Conservation (phyloP, 2,113 vertebrate genomes). For the Misgurnus anguillicaudatus region DNA sequence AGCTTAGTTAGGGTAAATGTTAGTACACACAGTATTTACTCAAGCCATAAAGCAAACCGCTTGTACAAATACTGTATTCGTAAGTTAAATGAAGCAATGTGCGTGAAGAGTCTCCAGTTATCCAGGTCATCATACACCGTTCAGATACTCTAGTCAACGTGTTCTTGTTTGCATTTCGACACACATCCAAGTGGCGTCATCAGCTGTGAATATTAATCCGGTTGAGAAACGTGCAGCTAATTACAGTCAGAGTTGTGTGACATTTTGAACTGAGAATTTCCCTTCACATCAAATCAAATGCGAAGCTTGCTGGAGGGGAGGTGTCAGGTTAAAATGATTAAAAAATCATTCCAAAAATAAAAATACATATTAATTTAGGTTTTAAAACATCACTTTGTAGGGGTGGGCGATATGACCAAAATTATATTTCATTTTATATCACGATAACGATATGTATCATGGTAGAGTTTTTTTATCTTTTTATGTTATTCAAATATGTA, state of each 20-base stretch:
- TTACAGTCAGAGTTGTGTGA: neutral
- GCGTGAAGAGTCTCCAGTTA: neutral
- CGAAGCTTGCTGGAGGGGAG: too few species aligned
- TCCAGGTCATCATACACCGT: neutral
- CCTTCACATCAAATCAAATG: too few species aligned
- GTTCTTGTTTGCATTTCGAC: slow-evolving; percentile 1
- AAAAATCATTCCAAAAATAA: too few species aligned
- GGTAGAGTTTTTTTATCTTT: too few species aligned
- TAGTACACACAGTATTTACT: neutral
- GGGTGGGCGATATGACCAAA: too few species aligned
- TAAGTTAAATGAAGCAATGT: neutral
- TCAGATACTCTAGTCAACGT: neutral
- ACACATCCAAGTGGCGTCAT: neutral
- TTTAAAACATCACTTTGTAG: too few species aligned
- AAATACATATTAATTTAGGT: too few species aligned
- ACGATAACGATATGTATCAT: too few species aligned
- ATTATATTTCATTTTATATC: too few species aligned
- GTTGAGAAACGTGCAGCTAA: neutral
- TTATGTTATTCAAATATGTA: too few species aligned
- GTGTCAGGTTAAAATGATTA: too few species aligned
- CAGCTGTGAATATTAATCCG: neutral
- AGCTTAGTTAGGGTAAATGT: slow-evolving; percentile 9
- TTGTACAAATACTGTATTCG: slow-evolving; percentile 8
- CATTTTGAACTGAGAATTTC: neutral
- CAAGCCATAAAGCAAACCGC: slow-evolving; percentile 10